A percentile compares a stretch with the other conserved stretches of the same genome.
phyloP scores from a whole-genome alignment of 2,113 vertebrate genomes.

The Eulemur rufifrons region DNA sequence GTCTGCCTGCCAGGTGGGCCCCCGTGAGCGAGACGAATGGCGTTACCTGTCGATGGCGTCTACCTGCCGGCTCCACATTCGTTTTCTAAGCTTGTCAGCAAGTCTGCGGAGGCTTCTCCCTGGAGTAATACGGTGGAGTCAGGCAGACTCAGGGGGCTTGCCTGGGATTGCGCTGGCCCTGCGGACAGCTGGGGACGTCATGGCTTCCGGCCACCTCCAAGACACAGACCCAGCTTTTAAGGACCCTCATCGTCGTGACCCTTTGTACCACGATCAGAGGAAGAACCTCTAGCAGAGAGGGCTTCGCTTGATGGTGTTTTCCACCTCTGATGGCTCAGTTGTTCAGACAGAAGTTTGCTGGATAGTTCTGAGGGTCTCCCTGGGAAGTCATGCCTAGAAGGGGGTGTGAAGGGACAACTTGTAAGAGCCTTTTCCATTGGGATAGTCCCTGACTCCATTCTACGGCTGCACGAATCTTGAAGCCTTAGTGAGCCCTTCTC shows the following conservation, averaged over 20 bases:
- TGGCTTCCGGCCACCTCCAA: neutral
- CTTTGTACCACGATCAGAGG: neutral
- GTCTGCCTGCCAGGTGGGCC: neutral
- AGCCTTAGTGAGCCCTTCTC: neutral
- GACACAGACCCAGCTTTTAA: neutral
- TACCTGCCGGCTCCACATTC: neutral
- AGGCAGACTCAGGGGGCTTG: neutral
- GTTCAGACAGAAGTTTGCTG: neutral
- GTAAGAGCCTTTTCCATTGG: neutral
- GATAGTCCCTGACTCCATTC: neutral
- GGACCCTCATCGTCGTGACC: neutral
- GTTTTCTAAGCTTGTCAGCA: conserved; percentile 9
- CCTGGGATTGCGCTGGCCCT: neutral
- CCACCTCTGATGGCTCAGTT: neutral
- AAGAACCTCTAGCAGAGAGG: neutral
- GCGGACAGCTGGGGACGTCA: neutral
- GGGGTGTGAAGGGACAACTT: neutral
- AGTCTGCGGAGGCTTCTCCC: neutral
- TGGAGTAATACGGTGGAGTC: neutral
- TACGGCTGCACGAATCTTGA: neutral
- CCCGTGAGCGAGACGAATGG: neutral
- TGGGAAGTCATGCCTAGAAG: neutral
- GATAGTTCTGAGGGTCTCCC: neutral
- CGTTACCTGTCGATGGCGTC: neutral
- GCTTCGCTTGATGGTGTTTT: too few species aligned